Percentiles rank a stretch among this genome's conserved stretches.
These are phyloP conservation scores for Acestrorhynchus altus DNA, from an alignment of 2,797 vertebrate genomes.

Conservation along the genomic window DNA sequence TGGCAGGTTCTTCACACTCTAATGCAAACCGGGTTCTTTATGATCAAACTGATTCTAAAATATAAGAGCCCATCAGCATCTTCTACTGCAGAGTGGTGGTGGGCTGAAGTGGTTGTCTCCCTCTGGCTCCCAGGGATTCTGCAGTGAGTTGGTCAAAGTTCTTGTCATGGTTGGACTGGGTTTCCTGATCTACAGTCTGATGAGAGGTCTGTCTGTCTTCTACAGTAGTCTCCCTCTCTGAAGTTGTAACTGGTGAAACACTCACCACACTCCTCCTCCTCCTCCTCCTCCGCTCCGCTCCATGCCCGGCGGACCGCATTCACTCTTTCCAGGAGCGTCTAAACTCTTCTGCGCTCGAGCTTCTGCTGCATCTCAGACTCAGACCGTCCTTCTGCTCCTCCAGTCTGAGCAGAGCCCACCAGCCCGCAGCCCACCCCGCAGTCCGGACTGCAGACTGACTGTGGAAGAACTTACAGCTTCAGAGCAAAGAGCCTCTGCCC, in stretches of 20 bases:
- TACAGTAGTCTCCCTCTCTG: too few species aligned
- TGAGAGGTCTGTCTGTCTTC: too few species aligned
- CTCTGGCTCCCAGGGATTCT: too few species aligned
- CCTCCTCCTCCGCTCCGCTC: not conserved
- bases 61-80: too few species aligned
- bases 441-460: not conserved
- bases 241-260: not conserved
- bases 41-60: too few species aligned
- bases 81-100: too few species aligned
- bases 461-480: not conserved
- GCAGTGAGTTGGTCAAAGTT: too few species aligned
- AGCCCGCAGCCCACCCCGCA: not conserved
- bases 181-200: too few species aligned
- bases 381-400: not conserved
- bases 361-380: not conserved
- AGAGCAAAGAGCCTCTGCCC: slow-evolving; percentile 16
- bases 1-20: too few species aligned
- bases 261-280: slow-evolving; percentile 7
- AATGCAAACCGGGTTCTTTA: too few species aligned
- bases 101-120: too few species aligned
- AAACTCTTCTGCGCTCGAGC: not conserved
- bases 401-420: not conserved
- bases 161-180: too few species aligned
- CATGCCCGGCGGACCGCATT: not conserved
- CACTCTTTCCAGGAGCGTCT: not conserved